phyloP scores from a whole-genome alignment of 2,797 vertebrate species.

The Acanthornis magna region DNA sequence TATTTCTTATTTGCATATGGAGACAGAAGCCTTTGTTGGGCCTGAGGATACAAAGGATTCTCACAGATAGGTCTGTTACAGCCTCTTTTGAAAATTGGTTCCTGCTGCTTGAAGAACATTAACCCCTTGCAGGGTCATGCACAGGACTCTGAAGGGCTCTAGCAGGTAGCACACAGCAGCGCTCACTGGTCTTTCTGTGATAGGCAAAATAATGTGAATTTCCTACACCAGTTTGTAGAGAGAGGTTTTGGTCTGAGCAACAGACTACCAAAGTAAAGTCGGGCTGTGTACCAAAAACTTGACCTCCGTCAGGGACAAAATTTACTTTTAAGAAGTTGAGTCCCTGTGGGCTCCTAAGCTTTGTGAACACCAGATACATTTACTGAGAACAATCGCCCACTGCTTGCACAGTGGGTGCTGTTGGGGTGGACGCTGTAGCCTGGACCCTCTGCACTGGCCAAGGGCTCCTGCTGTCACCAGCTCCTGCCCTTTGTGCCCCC shows the following conservation, averaged over 20 bases:
- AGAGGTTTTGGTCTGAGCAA: not conserved
- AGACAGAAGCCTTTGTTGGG: not conserved
- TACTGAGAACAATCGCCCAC: not conserved
- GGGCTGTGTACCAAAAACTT: not conserved
- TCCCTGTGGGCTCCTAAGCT: not conserved
- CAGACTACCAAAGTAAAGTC: not conserved
- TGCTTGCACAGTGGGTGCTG: not conserved
- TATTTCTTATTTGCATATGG: not conserved
- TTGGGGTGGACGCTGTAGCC: not conserved
- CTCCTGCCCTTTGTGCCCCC: not conserved
- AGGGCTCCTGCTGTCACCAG: not conserved
- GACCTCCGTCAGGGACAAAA: not conserved
- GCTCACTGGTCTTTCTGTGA: not conserved
- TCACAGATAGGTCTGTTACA: not conserved
- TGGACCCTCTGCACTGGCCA: not conserved
- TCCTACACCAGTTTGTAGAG: not conserved
- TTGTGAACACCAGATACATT: not conserved
- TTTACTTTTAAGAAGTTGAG: not conserved
- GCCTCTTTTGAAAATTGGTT: not conserved
- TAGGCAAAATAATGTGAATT: not conserved
- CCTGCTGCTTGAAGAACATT: not conserved
- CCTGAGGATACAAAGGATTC: not conserved
- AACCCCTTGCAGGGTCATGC: not conserved
- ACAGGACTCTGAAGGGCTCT: not conserved
- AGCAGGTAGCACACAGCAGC: not conserved